Evolutionary conservation across 2,113 vertebrate species (phyloP).

Genomic region (Cyrtonyx montezumae): DNA sequence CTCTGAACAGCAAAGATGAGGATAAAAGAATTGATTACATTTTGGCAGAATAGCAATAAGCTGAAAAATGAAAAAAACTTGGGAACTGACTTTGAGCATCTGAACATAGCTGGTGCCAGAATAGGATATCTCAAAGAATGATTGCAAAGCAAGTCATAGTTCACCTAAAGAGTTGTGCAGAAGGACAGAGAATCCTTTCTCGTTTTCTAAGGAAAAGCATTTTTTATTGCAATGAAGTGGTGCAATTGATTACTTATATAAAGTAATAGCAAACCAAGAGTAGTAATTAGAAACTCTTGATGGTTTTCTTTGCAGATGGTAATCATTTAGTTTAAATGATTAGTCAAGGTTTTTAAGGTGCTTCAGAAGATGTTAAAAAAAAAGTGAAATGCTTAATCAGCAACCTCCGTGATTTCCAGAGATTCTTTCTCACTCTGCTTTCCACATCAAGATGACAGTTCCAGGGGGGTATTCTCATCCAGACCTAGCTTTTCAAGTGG

Average conservation of each 20-base stretch:
- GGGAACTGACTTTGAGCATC: background rate
- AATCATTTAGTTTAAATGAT: background rate
- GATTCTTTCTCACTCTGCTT: background rate
- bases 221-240: background rate
- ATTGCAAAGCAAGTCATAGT: background rate
- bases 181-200: background rate
- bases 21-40: background rate
- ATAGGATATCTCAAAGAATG: background rate
- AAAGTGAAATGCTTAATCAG: background rate
- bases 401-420: background rate
- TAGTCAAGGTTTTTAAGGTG: background rate
- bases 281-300: background rate
- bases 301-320: background rate
- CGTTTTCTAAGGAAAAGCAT: background rate
- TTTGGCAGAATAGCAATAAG: background rate
- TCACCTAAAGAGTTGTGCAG: background rate
- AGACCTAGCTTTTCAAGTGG: background rate
- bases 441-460: background rate
- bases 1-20: background rate
- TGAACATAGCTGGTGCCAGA: background rate
- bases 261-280: background rate
- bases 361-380: background rate
- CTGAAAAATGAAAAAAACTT: background rate
- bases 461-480: background rate
- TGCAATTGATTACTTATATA: background rate